Conservation (phyloP, 2,113 vertebrate genomes). For the Crotalus tigris region DNA sequence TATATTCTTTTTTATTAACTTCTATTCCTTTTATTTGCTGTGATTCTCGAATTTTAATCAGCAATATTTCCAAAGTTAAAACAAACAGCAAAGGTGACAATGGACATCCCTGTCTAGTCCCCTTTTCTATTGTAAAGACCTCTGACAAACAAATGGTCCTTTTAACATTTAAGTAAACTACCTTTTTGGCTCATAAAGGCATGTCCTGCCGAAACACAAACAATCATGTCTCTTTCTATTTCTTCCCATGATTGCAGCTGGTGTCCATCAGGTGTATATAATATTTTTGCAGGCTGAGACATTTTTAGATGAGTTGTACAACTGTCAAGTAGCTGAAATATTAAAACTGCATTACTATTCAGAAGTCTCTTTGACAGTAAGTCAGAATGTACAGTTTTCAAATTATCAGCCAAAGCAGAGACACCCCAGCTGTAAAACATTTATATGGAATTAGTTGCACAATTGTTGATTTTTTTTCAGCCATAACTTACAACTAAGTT, state of each 20-base stretch:
- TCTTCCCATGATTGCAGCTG: conserved; percentile 39
- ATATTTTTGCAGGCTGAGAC: conserved; percentile 38
- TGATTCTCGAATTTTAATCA: too few relatives aligned
- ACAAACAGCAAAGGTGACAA: too few relatives aligned
- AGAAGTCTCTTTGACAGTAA: fast-evolving
- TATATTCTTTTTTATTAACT: too few relatives aligned
- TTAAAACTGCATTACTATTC: neutral
- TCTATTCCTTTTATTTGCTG: too few relatives aligned
- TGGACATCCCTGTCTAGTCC: too few relatives aligned
- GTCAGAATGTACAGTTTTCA: neutral
- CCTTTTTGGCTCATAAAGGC: conserved; percentile 49
- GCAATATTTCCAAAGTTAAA: too few relatives aligned
- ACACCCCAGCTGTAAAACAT: neutral
- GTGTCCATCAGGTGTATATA: conserved; percentile 29
- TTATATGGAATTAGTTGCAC: neutral
- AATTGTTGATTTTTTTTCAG: neutral
- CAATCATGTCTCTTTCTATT: conserved; percentile 36
- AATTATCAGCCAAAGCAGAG: neutral
- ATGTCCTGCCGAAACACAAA: conserved; percentile 56
- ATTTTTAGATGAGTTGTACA: conserved; percentile 47
- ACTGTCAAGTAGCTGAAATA: conserved; percentile 48
- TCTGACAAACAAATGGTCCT: too few relatives aligned
- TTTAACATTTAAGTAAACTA: conserved; percentile 26
- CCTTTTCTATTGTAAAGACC: too few relatives aligned
- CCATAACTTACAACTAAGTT: neutral